Evolutionary conservation across 2,113 vertebrate species (phyloP).

Genomic region (Peromyscus californicus): DNA sequence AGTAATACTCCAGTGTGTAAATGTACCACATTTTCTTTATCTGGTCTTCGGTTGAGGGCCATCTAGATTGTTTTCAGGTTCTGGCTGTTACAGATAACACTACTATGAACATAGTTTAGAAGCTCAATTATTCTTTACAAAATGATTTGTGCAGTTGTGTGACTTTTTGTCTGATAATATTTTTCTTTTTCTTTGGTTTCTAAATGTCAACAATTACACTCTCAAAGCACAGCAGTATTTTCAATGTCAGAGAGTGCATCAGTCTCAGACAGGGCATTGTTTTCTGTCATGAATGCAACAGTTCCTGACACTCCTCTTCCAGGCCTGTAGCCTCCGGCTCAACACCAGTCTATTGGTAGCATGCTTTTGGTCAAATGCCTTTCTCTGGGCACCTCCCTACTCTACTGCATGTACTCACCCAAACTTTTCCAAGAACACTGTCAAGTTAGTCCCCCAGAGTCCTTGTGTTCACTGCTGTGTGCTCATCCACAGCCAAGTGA

Average conservation of each 20-base stretch:
- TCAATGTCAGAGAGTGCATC: background rate
- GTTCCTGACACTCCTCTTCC: background rate
- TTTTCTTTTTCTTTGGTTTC: background rate
- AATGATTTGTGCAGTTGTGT: background rate
- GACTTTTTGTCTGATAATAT: background rate
- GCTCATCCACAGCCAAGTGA: background rate
- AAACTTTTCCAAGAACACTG: background rate
- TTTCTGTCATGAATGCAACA: background rate
- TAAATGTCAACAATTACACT: background rate
- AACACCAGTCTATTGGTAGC: background rate
- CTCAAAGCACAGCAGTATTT: background rate
- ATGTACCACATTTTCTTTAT: background rate
- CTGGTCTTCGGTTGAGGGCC: background rate
- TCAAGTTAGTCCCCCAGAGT: background rate
- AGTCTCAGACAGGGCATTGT: background rate
- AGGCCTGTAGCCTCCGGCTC: background rate
- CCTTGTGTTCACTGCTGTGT: background rate
- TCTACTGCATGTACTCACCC: too few species aligned
- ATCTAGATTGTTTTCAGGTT: background rate
- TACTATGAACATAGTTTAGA: background rate
- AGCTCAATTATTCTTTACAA: constrained; percentile 11
- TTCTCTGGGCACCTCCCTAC: background rate
- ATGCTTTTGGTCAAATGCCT: background rate
- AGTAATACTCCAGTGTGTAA: background rate
- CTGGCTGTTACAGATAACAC: background rate